Percentiles rank a stretch among this genome's conserved stretches.
Evolutionary conservation across 2,888 invertebrate species (phyloP).

Genomic region (Lepidochrysops patricia): DNA sequence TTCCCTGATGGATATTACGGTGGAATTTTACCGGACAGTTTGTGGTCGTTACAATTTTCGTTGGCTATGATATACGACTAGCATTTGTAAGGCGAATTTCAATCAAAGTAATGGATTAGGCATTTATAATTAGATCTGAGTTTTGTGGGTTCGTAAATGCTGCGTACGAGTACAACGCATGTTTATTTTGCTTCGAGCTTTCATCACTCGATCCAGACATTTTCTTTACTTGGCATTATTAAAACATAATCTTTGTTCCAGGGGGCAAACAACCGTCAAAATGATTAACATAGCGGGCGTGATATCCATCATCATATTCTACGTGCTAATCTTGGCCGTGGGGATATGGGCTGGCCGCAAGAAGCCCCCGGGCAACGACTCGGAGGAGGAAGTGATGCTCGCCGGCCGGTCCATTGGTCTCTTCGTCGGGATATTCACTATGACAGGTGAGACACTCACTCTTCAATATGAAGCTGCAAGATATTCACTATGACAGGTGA

Average conservation of each 20-base stretch:
- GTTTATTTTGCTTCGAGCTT: no score
- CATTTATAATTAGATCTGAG: no score
- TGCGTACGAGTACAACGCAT: no score
- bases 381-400: conserved; percentile 98
- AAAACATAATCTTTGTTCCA: conserved; percentile 13
- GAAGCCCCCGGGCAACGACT: conserved; percentile 89
- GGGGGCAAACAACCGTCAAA: conserved; percentile 40
- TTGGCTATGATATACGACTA: no score
- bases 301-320: conserved; percentile 95
- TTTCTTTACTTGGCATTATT: no score
- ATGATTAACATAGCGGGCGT: conserved; percentile 96
- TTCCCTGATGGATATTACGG: no score
- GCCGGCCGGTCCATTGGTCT: conserved; percentile 97
- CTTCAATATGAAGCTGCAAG: neutral
- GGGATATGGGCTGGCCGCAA: conserved; percentile 98
- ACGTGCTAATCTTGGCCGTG: conserved; percentile 93
- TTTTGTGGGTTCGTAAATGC: no score
- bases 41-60: no score
- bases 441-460: conserved; percentile 87
- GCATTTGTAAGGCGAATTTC: no score
- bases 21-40: neutral
- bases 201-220: no score
- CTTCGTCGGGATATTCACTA: conserved; percentile 98
- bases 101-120: no score
- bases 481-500: neutral